phyloP scores from a whole-genome alignment of 2,113 vertebrate species.

The Heterotilapia buettikoferi region DNA sequence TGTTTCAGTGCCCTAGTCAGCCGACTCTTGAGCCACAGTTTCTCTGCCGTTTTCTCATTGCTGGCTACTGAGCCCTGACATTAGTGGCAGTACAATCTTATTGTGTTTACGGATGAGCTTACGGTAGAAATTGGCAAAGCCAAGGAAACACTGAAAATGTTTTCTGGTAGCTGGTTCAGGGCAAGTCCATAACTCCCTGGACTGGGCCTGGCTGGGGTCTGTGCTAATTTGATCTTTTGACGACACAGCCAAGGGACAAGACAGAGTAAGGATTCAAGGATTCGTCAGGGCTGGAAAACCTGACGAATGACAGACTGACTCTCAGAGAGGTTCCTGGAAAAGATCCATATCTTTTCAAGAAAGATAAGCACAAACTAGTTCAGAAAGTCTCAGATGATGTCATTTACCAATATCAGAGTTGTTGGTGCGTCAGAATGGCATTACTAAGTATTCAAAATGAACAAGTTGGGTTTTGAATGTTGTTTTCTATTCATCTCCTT shows the following conservation, averaged over 20 bases:
- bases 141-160: not conserved
- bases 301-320: not conserved
- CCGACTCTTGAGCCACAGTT: not conserved
- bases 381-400: not conserved
- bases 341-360: not conserved
- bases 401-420: not conserved
- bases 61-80: not conserved
- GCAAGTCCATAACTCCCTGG: not conserved
- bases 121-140: not conserved
- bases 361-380: not conserved
- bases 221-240: not conserved
- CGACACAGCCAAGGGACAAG: not conserved
- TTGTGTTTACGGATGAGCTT: not conserved
- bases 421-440: not conserved
- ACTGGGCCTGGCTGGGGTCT: not conserved
- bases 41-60: not conserved
- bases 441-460: not conserved
- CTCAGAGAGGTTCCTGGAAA: not conserved
- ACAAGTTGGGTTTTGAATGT: not conserved
- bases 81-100: not conserved
- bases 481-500: not conserved
- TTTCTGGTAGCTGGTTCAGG: not conserved
- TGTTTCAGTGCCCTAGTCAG: not conserved
- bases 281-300: not conserved
- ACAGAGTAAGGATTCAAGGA: rapidly evolving